phyloP scores from a whole-genome alignment of 2,113 vertebrate species.

The Suricata suricatta region DNA sequence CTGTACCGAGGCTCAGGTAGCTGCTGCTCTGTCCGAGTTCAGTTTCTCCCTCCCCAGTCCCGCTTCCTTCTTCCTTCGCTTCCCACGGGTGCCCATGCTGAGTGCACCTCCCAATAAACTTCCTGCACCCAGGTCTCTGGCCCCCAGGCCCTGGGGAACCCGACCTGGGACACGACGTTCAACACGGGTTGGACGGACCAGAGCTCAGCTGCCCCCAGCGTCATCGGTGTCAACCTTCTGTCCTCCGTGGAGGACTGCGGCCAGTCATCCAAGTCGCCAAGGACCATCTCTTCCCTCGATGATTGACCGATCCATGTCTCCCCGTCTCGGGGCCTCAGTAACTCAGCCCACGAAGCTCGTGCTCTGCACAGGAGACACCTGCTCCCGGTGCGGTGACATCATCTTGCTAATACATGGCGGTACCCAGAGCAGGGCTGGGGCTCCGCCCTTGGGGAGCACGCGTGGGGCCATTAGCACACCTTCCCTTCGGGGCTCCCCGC shows the following conservation, averaged over 20 bases:
- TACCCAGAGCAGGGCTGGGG: neutral
- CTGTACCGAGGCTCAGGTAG: fast-evolving
- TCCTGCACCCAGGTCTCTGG: neutral
- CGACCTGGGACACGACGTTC: neutral
- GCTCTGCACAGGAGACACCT: neutral
- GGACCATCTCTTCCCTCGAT: neutral
- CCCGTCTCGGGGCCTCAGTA: neutral
- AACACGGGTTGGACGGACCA: neutral
- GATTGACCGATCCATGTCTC: fast-evolving
- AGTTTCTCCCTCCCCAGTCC: fast-evolving
- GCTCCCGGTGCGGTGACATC: neutral
- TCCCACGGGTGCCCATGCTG: fast-evolving
- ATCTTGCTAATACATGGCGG: neutral
- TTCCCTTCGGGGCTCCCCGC: neutral
- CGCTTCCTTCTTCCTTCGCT: neutral
- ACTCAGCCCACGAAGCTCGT: neutral
- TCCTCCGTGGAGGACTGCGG: fast-evolving
- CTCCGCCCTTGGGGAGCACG: fast-evolving
- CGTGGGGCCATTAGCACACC: fast-evolving
- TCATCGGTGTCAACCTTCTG: neutral
- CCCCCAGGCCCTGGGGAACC: fast-evolving
- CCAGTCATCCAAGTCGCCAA: neutral
- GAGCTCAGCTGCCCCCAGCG: neutral
- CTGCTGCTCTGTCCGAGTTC: neutral
- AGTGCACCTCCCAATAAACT: fast-evolving